Conservation (phyloP, 2,797 vertebrate genomes). For the Thamnophis elegans region DNA sequence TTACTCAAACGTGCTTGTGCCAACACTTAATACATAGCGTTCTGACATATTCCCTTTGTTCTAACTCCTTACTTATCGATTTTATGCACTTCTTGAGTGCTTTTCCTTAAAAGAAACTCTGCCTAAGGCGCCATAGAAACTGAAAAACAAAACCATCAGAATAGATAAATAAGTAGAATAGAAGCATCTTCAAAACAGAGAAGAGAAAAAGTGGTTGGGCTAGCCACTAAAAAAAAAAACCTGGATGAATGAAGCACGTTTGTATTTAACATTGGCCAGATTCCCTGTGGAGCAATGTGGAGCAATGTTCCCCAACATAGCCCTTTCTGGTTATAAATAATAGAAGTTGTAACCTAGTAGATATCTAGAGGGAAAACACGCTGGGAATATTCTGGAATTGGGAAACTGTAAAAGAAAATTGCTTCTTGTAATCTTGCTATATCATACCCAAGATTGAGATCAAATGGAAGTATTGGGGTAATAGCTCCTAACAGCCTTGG, state of each 20-base stretch:
- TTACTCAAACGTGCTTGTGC: slow-evolving; percentile 9
- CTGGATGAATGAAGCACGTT: neutral
- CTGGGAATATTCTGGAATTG: neutral
- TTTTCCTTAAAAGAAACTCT: slow-evolving; percentile 1
- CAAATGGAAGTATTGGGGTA: neutral
- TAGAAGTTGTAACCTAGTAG: neutral
- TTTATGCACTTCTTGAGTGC: neutral
- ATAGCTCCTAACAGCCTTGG: neutral
- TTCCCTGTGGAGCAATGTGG: neutral
- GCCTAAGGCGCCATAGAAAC: neutral
- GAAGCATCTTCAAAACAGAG: neutral
- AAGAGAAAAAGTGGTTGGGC: neutral
- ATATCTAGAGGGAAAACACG: neutral
- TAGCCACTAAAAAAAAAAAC: neutral
- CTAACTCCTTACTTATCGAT: neutral
- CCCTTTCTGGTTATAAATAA: neutral
- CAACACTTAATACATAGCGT: slow-evolving; percentile 32
- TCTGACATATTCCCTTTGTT: slow-evolving; percentile 2
- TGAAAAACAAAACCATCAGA: slow-evolving; percentile 2
- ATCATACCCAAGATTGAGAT: neutral
- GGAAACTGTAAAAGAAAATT: neutral
- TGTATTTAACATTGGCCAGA: neutral
- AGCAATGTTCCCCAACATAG: neutral
- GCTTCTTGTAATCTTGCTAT: neutral
- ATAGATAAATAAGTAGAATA: slow-evolving; percentile 1